Conservation (phyloP, 2,888 invertebrate genomes). For the Orthosia cruda region DNA sequence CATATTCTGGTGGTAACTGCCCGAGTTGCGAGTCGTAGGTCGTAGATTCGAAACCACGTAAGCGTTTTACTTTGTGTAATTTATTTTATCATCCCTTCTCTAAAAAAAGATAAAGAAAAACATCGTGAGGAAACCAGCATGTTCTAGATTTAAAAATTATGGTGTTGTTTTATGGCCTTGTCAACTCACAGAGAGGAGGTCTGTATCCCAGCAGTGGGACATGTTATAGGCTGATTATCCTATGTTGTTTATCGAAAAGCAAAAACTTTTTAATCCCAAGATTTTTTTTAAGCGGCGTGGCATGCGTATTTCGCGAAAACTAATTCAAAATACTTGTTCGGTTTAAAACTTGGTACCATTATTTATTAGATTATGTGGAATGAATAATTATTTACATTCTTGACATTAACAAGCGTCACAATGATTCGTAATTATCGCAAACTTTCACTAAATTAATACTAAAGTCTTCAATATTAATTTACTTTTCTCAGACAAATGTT, state of each 20-base stretch:
- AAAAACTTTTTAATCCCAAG: not conserved
- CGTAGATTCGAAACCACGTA: not conserved
- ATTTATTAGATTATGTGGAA: conserved; percentile 1
- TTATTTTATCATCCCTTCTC: too few relatives aligned
- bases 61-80: not conserved
- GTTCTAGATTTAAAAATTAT: too few relatives aligned
- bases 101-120: too few relatives aligned
- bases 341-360: not conserved
- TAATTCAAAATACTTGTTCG: not conserved
- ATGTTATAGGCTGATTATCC: too few relatives aligned
- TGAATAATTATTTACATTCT: conserved; percentile 1
- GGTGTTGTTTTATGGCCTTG: too few relatives aligned
- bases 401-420: conserved; percentile 13
- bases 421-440: conserved; percentile 1
- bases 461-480: not conserved
- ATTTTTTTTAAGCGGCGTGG: too few relatives aligned
- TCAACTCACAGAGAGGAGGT: too few relatives aligned
- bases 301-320: not conserved
- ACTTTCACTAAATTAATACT: conserved; percentile 2
- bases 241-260: not conserved
- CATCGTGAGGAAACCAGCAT: too few relatives aligned
- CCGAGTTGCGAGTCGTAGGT: not conserved
- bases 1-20: not conserved
- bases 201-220: too few relatives aligned
- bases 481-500: conserved; percentile 1